Evolutionary conservation across 1,140 invertebrate species (phyloP), one percentile per base, ranked within the genome.

Genomic region (Aphelenchoides besseyi): DNA sequence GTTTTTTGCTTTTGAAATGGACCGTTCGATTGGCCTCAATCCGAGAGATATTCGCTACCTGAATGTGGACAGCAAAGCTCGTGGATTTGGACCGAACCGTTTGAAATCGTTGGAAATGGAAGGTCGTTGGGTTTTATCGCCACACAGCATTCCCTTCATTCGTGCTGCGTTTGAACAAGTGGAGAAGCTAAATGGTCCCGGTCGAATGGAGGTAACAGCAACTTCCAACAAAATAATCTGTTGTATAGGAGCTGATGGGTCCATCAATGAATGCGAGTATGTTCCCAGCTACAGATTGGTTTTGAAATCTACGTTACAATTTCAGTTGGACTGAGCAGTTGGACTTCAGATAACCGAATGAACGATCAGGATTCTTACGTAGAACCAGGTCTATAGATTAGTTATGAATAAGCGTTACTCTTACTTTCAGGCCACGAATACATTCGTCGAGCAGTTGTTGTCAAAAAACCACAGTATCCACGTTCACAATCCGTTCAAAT

Each of bases 51-150:
- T 63, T 36, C 68, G 36, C 52, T 70, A 70, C 33, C 36, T 70
- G 18, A 67, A 70, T 30, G 3, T 70, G 18, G 68, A 70, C 52
- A 69, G 33, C 18, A 12, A 23, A 18, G 55, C 63, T 5, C 55
- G 30, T 23, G 68, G 68, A 26, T 61, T 28, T 18, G 68, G 68
- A 2, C 68, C 18, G 2, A 36, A 63, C 53, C 68, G 68, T 53
- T 26, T 70, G 55, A 70, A 70, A 55, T 66, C 28, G 23, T 35
- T 70, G 28, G 68, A 70, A 26, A 26, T 70, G 18, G 68, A 70
- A 52, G 68, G 68, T 18, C 54, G 68, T 36, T 70, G 68, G 68
- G 36, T 36, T 5, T 33, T 63, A 3, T 32, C 57, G 26, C 12
- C 41, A 3, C 55, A 52, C 2, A 62, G 54, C 32, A 29, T 63